Evolutionary conservation across 2,888 invertebrate genomes (phyloP).

Genomic region (Spilarctia lutea): DNA sequence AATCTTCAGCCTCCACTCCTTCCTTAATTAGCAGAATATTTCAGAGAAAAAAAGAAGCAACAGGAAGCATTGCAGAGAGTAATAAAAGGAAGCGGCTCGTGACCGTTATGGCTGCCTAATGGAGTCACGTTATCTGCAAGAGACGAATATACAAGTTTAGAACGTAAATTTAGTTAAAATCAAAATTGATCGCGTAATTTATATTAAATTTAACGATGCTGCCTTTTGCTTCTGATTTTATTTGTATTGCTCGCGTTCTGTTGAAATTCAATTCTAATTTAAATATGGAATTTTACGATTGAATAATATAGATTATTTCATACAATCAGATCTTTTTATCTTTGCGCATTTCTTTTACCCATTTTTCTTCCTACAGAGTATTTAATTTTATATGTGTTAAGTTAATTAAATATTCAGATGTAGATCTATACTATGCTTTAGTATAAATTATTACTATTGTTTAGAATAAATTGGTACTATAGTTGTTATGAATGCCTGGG

Average conservation of each 20-base stretch:
- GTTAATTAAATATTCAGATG: not conserved
- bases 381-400: not conserved
- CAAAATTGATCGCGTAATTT: conserved; percentile 51
- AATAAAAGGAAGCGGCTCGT: conserved; percentile 76
- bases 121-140: conserved; percentile 69
- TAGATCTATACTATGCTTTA: not conserved
- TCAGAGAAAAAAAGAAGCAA: conserved; percentile 77
- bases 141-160: conserved; percentile 63
- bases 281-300: conserved; percentile 39
- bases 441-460: not conserved
- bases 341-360: not conserved
- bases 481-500: not conserved
- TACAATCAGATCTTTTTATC: conserved; percentile 12
- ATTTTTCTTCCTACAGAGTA: not conserved
- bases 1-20: conserved; percentile 81
- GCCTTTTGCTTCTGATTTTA: conserved; percentile 42
- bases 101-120: conserved; percentile 73
- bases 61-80: conserved; percentile 75
- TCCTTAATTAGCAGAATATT: conserved; percentile 84
- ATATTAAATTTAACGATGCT: conserved; percentile 42
- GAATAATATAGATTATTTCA: conserved; percentile 33
- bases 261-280: conserved; percentile 36
- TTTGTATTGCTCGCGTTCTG: conserved; percentile 34
- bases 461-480: no score
- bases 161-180: conserved; percentile 57